Evolutionary conservation across 2,797 vertebrate genomes (phyloP).

Genomic region (Schizopygopsis malacanthus): DNA sequence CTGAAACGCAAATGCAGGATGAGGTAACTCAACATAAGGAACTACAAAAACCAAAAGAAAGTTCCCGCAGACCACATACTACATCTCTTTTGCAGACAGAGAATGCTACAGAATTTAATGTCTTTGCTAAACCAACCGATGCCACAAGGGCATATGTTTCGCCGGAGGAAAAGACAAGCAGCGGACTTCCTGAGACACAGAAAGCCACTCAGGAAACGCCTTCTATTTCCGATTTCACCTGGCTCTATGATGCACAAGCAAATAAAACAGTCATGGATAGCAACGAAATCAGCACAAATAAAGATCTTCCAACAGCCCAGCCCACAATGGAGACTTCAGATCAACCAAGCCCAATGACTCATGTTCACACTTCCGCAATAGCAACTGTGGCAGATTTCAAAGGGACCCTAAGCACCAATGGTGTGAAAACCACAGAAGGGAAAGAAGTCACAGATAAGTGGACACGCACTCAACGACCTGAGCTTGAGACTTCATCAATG

Average conservation of each 20-base stretch:
- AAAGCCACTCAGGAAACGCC: background rate
- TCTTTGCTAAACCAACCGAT: background rate
- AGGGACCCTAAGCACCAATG: background rate
- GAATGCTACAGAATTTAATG: background rate
- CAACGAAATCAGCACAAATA: background rate
- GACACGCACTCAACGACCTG: background rate
- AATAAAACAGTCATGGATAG: background rate
- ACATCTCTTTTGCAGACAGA: background rate
- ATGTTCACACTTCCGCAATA: background rate
- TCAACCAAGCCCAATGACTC: background rate
- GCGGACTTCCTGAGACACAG: background rate
- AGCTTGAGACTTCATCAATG: background rate
- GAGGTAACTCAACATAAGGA: background rate
- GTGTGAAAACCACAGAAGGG: background rate
- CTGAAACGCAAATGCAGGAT: background rate
- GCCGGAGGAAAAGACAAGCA: background rate
- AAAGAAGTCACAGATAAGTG: background rate
- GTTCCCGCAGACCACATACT: background rate
- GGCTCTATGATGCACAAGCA: background rate
- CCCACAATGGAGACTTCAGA: background rate
- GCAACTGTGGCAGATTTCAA: background rate
- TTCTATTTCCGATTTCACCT: background rate
- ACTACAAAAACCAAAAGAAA: slow-evolving; percentile 5
- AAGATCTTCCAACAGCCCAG: background rate
- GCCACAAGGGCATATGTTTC: background rate